Conservation (phyloP, 2,797 vertebrate genomes). For the Ceryle rudis region DNA sequence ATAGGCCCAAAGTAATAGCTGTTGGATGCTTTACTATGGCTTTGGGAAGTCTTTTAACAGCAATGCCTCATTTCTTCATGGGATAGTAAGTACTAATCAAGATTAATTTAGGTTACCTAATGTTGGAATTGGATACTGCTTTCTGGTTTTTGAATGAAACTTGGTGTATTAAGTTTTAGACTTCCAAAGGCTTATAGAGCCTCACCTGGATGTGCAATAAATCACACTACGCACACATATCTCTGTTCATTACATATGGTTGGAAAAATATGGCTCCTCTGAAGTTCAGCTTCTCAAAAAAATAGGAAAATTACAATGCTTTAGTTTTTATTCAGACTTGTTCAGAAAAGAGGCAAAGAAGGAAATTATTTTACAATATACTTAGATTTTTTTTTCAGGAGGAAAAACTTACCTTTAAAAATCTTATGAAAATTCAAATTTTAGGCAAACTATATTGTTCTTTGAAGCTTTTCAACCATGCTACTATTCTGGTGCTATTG, state of each 20-base stretch:
- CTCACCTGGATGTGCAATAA: fast-evolving
- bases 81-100: conserved; percentile 85
- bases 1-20: conserved; percentile 91
- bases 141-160: neutral
- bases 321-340: neutral
- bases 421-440: neutral
- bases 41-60: conserved; percentile 86
- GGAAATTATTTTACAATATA: neutral
- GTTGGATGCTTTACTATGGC: conserved; percentile 88
- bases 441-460: neutral
- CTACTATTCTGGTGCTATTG: neutral
- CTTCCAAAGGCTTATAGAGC: neutral
- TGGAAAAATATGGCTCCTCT: neutral
- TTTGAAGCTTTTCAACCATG: neutral
- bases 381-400: neutral
- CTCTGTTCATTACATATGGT: neutral
- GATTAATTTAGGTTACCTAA: neutral
- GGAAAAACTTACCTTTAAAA: neutral
- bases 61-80: conserved; percentile 93
- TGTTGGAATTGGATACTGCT: neutral
- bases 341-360: neutral
- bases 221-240: fast-evolving
- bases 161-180: neutral
- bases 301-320: neutral
- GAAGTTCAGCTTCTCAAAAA: fast-evolving